These are phyloP conservation scores for Mastacembelus armatus DNA, from an alignment of 2,797 vertebrate species.

Conservation along the genomic window DNA sequence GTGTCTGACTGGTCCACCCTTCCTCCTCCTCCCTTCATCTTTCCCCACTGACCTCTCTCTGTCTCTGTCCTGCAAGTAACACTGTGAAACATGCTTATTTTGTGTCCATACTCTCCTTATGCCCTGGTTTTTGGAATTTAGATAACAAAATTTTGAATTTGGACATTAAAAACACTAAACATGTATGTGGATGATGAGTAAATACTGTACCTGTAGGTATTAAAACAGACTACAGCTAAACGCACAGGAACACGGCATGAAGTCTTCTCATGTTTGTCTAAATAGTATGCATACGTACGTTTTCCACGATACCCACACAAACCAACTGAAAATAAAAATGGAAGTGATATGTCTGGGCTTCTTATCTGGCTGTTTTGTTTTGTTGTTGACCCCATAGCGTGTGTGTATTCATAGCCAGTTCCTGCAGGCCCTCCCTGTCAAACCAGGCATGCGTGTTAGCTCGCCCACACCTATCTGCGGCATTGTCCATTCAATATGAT, in stretches of 20 bases:
- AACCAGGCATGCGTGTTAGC: conserved; percentile 69
- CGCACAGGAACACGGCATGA: conserved; percentile 4
- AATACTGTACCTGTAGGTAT: background rate
- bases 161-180: background rate
- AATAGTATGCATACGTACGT: conserved; percentile 42
- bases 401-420: conserved; percentile 72
- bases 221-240: no score
- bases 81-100: conserved; percentile 18
- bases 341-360: conserved; percentile 65
- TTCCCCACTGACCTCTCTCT: conserved; percentile 44
- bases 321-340: conserved; percentile 42
- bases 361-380: conserved; percentile 75
- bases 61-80: conserved; percentile 15
- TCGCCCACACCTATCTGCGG: conserved; percentile 76
- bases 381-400: conserved; percentile 73
- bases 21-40: conserved; percentile 60
- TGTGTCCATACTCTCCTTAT: background rate
- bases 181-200: background rate
- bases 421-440: conserved; percentile 69
- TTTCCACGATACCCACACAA: conserved; percentile 55
- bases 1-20: conserved; percentile 55
- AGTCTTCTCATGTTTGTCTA: conserved; percentile 15
- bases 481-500: conserved; percentile 83
- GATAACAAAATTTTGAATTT: background rate
- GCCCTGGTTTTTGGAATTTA: background rate